A percentile compares a stretch with the other conserved stretches of the same genome.
Evolutionary conservation across 2,113 vertebrate genomes (phyloP).

Genomic region (Apodemus speciosus): DNA sequence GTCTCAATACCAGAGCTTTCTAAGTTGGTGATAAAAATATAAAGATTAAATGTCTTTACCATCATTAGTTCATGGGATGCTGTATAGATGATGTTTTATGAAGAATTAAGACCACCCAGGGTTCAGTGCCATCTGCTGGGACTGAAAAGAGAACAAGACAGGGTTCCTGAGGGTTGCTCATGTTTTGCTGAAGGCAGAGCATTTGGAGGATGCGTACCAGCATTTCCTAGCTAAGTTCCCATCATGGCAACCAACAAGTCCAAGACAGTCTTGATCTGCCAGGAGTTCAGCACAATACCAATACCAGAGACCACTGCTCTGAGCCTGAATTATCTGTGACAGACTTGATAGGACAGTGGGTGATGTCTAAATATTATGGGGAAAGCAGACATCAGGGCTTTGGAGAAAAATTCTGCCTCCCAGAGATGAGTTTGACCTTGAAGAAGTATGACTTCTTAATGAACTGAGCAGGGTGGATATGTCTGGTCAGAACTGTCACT

Average conservation of each 20-base stretch:
- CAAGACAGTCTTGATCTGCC: not conserved
- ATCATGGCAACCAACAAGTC: not conserved
- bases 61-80: not conserved
- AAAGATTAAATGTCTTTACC: not conserved
- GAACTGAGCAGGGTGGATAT: not conserved
- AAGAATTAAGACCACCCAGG: constrained; percentile 7
- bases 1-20: not conserved
- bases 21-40: constrained; percentile 8
- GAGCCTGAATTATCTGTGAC: not conserved
- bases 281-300: not conserved
- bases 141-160: not conserved
- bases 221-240: not conserved
- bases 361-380: not conserved
- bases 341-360: not conserved
- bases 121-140: not conserved
- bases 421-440: constrained; percentile 25
- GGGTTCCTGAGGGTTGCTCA: not conserved
- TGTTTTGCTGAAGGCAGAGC: not conserved
- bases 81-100: not conserved
- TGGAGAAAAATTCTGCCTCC: not conserved
- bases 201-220: not conserved
- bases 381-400: not conserved
- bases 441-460: not conserved
- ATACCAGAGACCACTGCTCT: not conserved
- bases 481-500: not conserved